These are phyloP conservation scores for Notoglanidium macrostoma DNA, from an alignment of 2,797 vertebrate genomes.

Conservation along the genomic window DNA sequence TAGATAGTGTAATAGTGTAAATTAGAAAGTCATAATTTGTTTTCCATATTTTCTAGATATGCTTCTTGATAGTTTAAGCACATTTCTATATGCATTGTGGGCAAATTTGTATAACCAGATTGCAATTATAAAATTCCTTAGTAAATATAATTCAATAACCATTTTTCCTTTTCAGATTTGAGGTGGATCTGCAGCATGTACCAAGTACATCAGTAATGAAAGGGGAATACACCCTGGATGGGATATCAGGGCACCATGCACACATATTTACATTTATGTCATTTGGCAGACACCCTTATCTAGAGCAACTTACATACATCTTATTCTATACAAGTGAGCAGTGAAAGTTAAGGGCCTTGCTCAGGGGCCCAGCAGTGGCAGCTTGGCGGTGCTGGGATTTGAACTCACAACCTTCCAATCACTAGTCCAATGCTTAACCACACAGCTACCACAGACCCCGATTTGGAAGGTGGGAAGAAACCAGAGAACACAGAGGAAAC, in stretches of 20 bases:
- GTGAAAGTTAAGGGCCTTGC: no score
- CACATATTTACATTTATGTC: no score
- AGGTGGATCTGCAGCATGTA: background rate
- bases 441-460: no score
- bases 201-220: background rate
- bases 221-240: background rate
- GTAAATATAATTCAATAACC: background rate
- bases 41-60: background rate
- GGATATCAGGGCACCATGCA: no score
- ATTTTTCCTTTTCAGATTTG: background rate
- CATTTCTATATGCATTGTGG: background rate
- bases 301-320: no score
- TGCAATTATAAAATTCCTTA: background rate
- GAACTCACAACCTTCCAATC: no score
- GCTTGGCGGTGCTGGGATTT: no score
- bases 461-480: background rate
- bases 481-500: background rate
- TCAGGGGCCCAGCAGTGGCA: no score
- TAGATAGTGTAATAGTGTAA: background rate
- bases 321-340: no score
- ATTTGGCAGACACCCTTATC: no score
- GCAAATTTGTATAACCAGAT: background rate
- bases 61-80: background rate
- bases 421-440: no score
- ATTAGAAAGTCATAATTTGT: background rate